Percentiles rank a stretch among this genome's conserved stretches.
Conservation (phyloP, 2,113 vertebrate species). For the Nerophis ophidion region DNA sequence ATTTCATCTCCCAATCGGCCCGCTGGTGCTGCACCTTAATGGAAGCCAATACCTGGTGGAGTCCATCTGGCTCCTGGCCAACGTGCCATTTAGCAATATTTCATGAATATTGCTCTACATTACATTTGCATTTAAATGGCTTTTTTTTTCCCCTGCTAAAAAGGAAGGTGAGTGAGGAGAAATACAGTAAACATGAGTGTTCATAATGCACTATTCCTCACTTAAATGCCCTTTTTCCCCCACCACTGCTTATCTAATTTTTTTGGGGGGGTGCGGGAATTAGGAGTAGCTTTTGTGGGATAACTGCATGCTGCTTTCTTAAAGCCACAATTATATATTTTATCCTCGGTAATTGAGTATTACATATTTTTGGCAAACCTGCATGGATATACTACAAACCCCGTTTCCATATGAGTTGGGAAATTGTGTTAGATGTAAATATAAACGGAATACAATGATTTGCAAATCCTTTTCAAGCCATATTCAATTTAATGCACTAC, state of each 20-base stretch:
- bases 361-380: too few species aligned
- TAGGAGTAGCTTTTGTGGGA: neutral
- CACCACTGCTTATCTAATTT: neutral
- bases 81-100: neutral
- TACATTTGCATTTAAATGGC: slow-evolving; percentile 18
- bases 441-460: too few species aligned
- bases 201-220: neutral
- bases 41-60: neutral
- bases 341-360: too few species aligned
- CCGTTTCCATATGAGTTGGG: too few species aligned
- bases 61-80: neutral
- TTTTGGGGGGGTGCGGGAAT: too few species aligned
- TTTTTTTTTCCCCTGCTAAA: neutral
- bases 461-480: too few species aligned
- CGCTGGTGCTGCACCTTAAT: neutral
- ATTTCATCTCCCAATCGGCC: neutral
- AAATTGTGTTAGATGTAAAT: too few species aligned
- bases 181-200: neutral
- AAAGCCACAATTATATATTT: too few species aligned
- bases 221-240: neutral
- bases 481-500: too few species aligned
- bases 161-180: neutral
- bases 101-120: neutral
- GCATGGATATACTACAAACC: too few species aligned
- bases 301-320: too few species aligned